Evolutionary conservation across 2,888 invertebrate species (phyloP).

Genomic region (Allygus modestus): DNA sequence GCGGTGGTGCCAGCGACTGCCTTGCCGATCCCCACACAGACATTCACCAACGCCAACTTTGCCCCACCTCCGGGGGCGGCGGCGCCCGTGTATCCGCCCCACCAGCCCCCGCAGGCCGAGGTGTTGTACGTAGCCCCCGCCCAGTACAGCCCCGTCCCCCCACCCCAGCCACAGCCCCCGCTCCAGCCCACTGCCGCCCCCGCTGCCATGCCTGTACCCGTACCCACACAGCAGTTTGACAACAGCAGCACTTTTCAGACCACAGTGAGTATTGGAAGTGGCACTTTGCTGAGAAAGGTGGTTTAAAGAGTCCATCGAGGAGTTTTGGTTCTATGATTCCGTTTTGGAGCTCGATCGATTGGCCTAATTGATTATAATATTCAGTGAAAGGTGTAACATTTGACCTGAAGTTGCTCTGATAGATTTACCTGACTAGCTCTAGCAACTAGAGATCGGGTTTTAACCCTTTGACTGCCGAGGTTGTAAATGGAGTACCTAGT

Average conservation of each 20-base stretch:
- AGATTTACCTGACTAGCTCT: too few relatives aligned
- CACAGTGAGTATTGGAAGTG: not conserved
- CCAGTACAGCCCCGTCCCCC: conserved; percentile 63
- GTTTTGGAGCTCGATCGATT: too few relatives aligned
- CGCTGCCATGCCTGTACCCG: not conserved
- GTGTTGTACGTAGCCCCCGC: conserved; percentile 19
- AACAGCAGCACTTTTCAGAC: not conserved
- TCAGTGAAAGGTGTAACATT: too few relatives aligned
- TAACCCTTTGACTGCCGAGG: too few relatives aligned
- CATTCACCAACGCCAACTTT: conserved; percentile 91
- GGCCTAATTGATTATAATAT: too few relatives aligned
- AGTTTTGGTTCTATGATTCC: too few relatives aligned
- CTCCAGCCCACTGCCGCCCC: conserved; percentile 59
- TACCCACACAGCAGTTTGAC: conserved; percentile 1
- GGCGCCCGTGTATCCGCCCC: not conserved
- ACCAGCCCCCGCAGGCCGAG: not conserved
- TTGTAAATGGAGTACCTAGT: too few relatives aligned
- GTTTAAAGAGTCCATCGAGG: too few relatives aligned
- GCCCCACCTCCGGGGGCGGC: conserved; percentile 73
- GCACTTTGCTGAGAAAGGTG: too few relatives aligned
- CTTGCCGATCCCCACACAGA: conserved; percentile 84
- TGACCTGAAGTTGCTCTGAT: too few relatives aligned
- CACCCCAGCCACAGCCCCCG: conserved; percentile 63
- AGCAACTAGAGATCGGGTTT: too few relatives aligned
- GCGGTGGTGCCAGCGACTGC: conserved; percentile 65